phyloP scores from a whole-genome alignment of 2,113 vertebrate species.

The Atractosteus spatula region DNA sequence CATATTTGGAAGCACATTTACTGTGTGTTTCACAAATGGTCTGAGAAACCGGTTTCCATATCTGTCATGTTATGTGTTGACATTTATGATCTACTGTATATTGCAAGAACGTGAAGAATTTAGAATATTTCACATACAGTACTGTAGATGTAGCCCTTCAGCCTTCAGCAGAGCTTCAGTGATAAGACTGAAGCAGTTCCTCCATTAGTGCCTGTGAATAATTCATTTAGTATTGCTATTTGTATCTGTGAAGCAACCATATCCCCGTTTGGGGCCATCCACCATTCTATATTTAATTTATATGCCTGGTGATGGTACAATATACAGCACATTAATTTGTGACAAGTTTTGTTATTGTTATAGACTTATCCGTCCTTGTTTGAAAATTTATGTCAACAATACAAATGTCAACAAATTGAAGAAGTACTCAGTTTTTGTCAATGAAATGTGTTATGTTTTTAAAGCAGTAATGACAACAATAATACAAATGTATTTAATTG shows the following conservation, averaged over 20 bases:
- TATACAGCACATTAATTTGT: conserved; percentile 56
- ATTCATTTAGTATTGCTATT: conserved; percentile 59
- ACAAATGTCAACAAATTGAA: background rate
- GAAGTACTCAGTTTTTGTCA: too few relatives aligned
- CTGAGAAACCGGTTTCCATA: conserved; percentile 1
- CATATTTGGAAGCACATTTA: background rate
- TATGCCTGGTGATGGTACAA: conserved; percentile 74
- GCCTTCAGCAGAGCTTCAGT: conserved; percentile 37
- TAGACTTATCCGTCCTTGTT: background rate
- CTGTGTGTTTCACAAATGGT: background rate
- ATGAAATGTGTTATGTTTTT: background rate
- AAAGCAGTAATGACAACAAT: background rate
- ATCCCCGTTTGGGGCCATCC: conserved; percentile 57
- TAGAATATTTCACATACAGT: background rate
- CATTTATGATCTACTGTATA: background rate
- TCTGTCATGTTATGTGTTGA: background rate
- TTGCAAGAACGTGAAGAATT: background rate
- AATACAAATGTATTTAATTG: background rate
- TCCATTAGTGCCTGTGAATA: conserved; percentile 56
- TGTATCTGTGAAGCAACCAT: conserved; percentile 69
- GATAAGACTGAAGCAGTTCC: conserved; percentile 45
- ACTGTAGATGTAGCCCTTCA: conserved; percentile 23
- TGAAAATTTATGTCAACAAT: background rate
- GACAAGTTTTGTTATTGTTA: conserved; percentile 23
- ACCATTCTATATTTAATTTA: conserved; percentile 75